Evolutionary conservation across 2,113 vertebrate species (phyloP).

Genomic region (Xiphophorus hellerii): DNA sequence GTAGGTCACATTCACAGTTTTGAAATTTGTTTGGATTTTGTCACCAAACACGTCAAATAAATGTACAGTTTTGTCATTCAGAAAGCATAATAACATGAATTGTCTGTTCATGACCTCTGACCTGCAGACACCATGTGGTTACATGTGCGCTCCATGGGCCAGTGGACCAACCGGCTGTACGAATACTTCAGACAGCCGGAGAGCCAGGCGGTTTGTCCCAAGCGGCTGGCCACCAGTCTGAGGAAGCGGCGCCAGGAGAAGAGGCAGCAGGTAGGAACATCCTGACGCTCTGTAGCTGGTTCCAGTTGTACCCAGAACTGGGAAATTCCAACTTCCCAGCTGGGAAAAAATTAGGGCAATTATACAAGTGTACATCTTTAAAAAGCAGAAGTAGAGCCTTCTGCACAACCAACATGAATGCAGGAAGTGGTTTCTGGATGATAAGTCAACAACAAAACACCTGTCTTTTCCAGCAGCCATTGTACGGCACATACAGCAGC

Average conservation of each 20-base stretch:
- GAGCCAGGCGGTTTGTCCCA: neutral
- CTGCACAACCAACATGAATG: no score
- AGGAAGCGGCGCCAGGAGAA: conserved; percentile 38
- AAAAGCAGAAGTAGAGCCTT: no score
- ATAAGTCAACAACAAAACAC: no score
- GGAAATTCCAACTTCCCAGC: no score
- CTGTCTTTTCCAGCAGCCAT: no score
- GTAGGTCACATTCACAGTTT: neutral
- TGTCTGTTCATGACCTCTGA: conserved; percentile 5
- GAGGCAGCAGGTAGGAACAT: conserved; percentile 48
- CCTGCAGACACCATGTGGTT: conserved; percentile 87
- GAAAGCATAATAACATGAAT: no score
- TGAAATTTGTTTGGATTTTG: no score
- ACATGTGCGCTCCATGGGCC: conserved; percentile 87
- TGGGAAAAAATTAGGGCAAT: no score
- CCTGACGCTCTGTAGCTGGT: neutral
- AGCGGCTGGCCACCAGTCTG: conserved; percentile 66
- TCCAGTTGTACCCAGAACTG: no score
- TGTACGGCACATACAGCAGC: no score
- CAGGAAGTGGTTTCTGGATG: no score
- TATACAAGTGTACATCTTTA: no score
- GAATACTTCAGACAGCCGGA: conserved; percentile 83
- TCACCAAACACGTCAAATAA: neutral
- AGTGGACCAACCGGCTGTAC: conserved; percentile 89
- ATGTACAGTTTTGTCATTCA: neutral